Evolutionary conservation across 1,140 invertebrate species (phyloP), one percentile per base, ranked within the genome.

Genomic region (Bathynomus jamesi): DNA sequence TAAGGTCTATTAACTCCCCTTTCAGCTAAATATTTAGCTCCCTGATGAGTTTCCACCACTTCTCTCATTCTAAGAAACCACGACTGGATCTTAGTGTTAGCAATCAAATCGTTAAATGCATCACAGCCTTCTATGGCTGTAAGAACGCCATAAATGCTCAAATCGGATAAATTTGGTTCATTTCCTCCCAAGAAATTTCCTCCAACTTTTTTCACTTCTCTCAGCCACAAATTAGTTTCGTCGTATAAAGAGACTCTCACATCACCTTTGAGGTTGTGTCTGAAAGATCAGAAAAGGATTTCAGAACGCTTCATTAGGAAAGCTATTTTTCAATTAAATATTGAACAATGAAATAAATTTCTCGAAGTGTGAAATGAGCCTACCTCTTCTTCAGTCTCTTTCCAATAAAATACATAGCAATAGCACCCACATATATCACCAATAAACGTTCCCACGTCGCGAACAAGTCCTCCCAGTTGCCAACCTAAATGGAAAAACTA

Each of bases 121-220:
- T 85, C 78, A 80, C 95, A 98, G 0, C 96, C 96, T 84, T 98
- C 95, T 80, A 99, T 97, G 79, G 95, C 96, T 78, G 87, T 93
- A 3, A 99, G 83, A 11, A 96, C 88, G 13, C 96, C 97, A 82
- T 92, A 99, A 0, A 99, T 91, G 5, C 94, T 88, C 62, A 99
- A 84, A 86, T 99, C 96, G 3, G 95, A 91, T 5, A 99, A 84
- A 82, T 98, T 91, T 11, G 97, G 96, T 78, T 87, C 81, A 13
- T 88, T 83, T 1, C 96, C 96, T 30, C 88, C 88, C 82, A 93
- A 87, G 80, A 97, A 98, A 40, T 80, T 78, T 40, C 84, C 84
- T 4, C 88, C 88, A 76, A 89, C 88, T 60, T 85, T 85, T 24
- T 90, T 88, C 0, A 98, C 81, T 31, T 85, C 87, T 60, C 82